These are phyloP conservation scores for Aldabrachelys gigantea DNA, from an alignment of 2,113 vertebrate genomes.

Conservation along the genomic window DNA sequence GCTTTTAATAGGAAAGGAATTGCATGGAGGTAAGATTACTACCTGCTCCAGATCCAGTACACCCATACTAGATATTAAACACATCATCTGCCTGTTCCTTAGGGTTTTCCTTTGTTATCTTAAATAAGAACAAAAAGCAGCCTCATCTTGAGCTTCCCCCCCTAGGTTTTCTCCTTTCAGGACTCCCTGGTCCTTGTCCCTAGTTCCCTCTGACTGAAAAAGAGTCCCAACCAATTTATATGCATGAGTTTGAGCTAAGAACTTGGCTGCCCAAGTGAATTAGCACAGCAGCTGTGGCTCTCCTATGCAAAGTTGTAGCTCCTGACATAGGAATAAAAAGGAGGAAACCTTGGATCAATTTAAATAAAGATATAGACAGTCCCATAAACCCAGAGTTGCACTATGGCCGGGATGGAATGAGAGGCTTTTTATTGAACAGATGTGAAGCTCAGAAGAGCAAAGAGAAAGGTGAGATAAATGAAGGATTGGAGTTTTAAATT, in stretches of 20 bases:
- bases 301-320: background rate
- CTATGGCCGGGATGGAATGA: background rate
- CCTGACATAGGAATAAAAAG: background rate
- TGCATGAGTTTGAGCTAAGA: background rate
- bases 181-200: background rate
- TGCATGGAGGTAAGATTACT: background rate
- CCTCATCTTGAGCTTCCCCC: background rate
- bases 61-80: background rate
- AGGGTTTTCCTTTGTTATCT: background rate
- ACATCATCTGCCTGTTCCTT: background rate
- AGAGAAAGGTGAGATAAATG: background rate
- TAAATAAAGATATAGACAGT: background rate
- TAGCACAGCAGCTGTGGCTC: background rate
- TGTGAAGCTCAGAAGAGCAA: background rate
- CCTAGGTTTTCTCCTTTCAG: background rate
- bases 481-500: too few relatives aligned
- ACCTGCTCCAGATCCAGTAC: fast-evolving
- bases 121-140: background rate
- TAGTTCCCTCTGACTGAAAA: background rate
- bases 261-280: background rate
- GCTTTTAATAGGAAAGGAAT: background rate
- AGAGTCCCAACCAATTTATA: background rate
- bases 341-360: background rate
- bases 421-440: background rate
- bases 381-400: background rate